Percentiles rank a stretch among this genome's conserved stretches.
phyloP scores from a whole-genome alignment of 2,797 vertebrate species.

The Leptatherina wallacei region DNA sequence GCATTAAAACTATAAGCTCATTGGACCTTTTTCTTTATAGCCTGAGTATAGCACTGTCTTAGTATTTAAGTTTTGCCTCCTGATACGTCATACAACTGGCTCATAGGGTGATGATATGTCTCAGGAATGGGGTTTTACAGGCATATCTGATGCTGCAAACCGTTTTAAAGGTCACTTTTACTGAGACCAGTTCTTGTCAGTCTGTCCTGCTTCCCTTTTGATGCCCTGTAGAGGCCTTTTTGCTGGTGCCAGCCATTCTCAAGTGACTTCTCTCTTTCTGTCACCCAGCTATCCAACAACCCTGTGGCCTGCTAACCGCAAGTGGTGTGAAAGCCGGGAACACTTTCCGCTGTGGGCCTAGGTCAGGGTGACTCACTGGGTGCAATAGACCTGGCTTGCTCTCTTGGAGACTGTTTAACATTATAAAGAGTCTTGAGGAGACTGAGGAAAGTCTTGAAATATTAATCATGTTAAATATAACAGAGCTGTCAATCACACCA shows the following conservation, averaged over 20 bases:
- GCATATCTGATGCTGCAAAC: constrained; percentile 57
- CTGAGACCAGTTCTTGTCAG: constrained; percentile 42
- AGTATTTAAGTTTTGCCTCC: constrained; percentile 28
- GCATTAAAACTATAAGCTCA: constrained; percentile 46
- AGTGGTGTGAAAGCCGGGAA: constrained; percentile 60
- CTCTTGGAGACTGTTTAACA: constrained; percentile 69
- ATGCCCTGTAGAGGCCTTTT: constrained; percentile 60
- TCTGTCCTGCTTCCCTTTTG: constrained; percentile 50
- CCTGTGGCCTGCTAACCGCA: constrained; percentile 49
- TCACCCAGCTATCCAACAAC: constrained; percentile 41
- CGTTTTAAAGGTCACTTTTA: constrained; percentile 72
- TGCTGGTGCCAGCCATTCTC: constrained; percentile 57
- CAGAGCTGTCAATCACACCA: constrained; percentile 73
- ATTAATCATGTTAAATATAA: constrained; percentile 78
- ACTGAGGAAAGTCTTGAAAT: constrained; percentile 68
- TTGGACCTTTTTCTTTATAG: constrained; percentile 27
- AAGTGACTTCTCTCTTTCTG: constrained; percentile 52
- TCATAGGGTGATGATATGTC: constrained; percentile 70
- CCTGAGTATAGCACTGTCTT: constrained; percentile 14
- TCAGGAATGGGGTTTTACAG: constrained; percentile 59
- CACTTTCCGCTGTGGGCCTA: constrained; percentile 36
- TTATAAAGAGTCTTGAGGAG: constrained; percentile 52
- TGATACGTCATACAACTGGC: constrained; percentile 29
- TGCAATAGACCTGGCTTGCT: constrained; percentile 37
- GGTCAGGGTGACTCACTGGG: constrained; percentile 65